These are phyloP conservation scores for Agapornis canus DNA, from an alignment of 2,797 vertebrate species.

Conservation along the genomic window DNA sequence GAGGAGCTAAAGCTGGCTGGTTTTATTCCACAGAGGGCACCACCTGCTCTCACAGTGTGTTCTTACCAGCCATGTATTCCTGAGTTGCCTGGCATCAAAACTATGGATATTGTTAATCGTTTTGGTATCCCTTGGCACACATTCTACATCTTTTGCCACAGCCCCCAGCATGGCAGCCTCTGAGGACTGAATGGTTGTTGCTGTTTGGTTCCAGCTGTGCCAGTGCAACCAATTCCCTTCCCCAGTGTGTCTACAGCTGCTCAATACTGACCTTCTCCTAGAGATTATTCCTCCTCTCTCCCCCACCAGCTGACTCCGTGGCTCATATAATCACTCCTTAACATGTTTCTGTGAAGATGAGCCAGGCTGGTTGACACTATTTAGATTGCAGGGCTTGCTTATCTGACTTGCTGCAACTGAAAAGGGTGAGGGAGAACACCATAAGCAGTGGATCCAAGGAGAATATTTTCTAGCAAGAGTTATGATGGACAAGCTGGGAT, in stretches of 20 bases:
- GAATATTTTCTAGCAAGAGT: background rate
- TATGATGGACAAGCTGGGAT: background rate
- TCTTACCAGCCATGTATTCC: background rate
- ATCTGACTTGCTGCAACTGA: background rate
- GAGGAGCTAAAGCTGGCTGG: rapidly evolving
- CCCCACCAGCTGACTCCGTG: background rate
- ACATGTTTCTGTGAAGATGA: background rate
- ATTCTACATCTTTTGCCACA: background rate
- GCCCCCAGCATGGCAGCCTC: background rate
- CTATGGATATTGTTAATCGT: rapidly evolving
- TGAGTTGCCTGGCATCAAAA: background rate
- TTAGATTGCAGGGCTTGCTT: background rate
- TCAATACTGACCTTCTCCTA: background rate
- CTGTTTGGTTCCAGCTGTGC: background rate
- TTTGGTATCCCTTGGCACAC: background rate
- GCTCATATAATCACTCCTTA: background rate
- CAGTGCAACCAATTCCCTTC: background rate
- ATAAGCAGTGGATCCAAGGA: background rate
- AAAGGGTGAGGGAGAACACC: background rate
- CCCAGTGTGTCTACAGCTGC: background rate
- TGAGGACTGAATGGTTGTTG: background rate
- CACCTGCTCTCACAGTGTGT: rapidly evolving
- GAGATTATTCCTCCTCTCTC: background rate
- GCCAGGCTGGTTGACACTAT: background rate
- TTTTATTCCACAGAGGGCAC: background rate